phyloP scores from a whole-genome alignment of 2,797 vertebrate species.

The Bradypus variegatus region DNA sequence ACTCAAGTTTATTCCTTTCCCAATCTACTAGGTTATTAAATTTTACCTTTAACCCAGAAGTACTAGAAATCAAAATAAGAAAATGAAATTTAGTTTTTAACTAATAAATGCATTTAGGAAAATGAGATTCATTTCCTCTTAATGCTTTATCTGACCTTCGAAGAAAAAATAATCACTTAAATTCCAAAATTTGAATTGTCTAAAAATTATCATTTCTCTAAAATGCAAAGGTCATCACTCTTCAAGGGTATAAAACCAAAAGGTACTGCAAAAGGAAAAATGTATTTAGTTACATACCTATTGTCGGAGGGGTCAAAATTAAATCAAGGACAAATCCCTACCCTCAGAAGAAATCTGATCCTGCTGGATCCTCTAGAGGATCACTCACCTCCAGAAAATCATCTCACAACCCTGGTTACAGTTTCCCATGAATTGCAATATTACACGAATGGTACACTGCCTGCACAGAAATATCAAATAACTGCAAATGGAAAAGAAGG shows the following conservation, averaged over 20 bases:
- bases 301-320: constrained; percentile 62
- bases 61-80: constrained; percentile 22
- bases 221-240: constrained; percentile 55
- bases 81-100: constrained; percentile 41
- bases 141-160: constrained; percentile 44
- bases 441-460: constrained; percentile 41
- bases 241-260: constrained; percentile 57
- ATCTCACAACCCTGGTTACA: constrained; percentile 36
- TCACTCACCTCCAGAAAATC: constrained; percentile 55
- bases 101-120: constrained; percentile 1
- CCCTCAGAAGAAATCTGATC: constrained; percentile 87
- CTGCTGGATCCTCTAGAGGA: constrained; percentile 58
- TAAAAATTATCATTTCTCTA: constrained; percentile 51
- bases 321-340: constrained; percentile 87
- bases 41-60: constrained; percentile 44
- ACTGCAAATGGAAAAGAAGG: constrained; percentile 17
- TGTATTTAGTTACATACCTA: constrained; percentile 70
- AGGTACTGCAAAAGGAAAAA: constrained; percentile 54
- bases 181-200: constrained; percentile 47
- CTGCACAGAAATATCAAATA: constrained; percentile 49
- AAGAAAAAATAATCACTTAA: constrained; percentile 18
- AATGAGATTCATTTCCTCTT: constrained; percentile 21
- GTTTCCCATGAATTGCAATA: constrained; percentile 43
- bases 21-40: constrained; percentile 26
- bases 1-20: constrained; percentile 44